phyloP scores from a whole-genome alignment of 1,140 invertebrate genomes.

The Drosophila melanica region DNA sequence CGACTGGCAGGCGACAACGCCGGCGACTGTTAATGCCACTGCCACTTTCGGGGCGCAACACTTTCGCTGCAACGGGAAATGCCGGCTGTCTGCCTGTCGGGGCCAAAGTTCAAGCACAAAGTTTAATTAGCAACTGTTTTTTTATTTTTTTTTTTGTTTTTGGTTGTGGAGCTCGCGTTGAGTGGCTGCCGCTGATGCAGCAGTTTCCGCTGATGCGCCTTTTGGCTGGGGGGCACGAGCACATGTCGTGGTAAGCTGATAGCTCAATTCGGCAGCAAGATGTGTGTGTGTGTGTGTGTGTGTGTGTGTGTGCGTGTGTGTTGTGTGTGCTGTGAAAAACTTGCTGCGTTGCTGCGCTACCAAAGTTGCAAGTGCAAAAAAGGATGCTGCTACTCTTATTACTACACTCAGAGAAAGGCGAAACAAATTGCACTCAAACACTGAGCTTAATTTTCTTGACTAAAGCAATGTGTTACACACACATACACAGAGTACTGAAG shows the following conservation, averaged over 20 bases:
- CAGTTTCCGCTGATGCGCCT: conserved; percentile 75
- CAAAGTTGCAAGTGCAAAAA: conserved; percentile 65
- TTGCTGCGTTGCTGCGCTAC: conserved; percentile 42
- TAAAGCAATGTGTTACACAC: too few species aligned
- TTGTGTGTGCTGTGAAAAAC: conserved; percentile 58
- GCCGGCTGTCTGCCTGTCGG: conserved; percentile 16
- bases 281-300: too few species aligned
- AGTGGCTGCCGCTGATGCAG: conserved; percentile 61
- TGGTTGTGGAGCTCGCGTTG: conserved; percentile 41
- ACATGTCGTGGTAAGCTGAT: conserved; percentile 69
- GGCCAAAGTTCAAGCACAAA: conserved; percentile 74
- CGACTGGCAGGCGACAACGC: conserved; percentile 13
- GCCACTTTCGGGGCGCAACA: conserved; percentile 60
- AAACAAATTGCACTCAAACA: background rate
- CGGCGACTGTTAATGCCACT: background rate
- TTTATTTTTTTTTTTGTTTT: too few species aligned
- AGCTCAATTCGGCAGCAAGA: conserved; percentile 23
- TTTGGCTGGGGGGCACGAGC: conserved; percentile 65
- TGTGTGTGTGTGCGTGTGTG: conserved; percentile 12
- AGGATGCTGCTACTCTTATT: conserved; percentile 53
- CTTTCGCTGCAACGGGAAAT: conserved; percentile 61
- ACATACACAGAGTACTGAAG: too few species aligned
- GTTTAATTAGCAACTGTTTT: conserved; percentile 72
- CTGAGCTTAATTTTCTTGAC: too few species aligned
- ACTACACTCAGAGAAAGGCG: conserved; percentile 3